phyloP scores from a whole-genome alignment of 2,797 vertebrate species.

The Gallirallus australis region DNA sequence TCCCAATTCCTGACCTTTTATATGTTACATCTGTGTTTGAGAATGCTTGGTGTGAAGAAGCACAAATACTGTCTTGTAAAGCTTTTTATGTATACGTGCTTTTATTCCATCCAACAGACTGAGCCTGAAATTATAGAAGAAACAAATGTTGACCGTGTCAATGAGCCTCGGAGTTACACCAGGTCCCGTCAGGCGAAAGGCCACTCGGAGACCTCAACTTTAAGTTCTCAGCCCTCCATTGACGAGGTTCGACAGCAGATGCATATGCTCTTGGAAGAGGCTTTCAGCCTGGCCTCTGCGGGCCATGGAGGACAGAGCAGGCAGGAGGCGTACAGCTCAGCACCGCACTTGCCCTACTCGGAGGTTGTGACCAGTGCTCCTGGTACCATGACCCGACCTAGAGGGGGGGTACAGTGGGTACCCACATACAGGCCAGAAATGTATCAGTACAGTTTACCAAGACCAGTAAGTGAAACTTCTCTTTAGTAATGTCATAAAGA shows the following conservation, averaged over 20 bases:
- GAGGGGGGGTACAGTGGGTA: conserved; percentile 92
- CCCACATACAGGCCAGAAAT: conserved; percentile 91
- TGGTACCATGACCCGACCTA: conserved; percentile 89
- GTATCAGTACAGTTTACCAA: conserved; percentile 94
- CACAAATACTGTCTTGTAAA: background rate
- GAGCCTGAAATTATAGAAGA: conserved; percentile 97
- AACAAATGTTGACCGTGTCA: conserved; percentile 92
- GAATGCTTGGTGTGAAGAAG: background rate
- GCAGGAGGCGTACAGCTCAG: conserved; percentile 86
- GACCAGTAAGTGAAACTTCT: conserved; percentile 86
- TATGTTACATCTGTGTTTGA: background rate
- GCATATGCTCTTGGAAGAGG: conserved; percentile 98
- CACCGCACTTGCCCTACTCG: conserved; percentile 89
- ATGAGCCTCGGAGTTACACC: conserved; percentile 83
- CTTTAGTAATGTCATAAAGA: background rate
- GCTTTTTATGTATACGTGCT: background rate
- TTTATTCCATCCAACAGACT: conserved; percentile 82
- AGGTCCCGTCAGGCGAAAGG: conserved; percentile 90
- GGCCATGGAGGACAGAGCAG: conserved; percentile 89
- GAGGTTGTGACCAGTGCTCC: conserved; percentile 96
- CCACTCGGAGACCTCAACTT: conserved; percentile 95
- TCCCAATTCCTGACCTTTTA: background rate
- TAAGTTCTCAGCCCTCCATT: conserved; percentile 99
- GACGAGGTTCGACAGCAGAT: conserved; percentile 98
- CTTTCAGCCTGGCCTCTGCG: conserved; percentile 95